Evolutionary conservation across 2,888 invertebrate species (phyloP).

Genomic region (Eumacrocentrus americanus): DNA sequence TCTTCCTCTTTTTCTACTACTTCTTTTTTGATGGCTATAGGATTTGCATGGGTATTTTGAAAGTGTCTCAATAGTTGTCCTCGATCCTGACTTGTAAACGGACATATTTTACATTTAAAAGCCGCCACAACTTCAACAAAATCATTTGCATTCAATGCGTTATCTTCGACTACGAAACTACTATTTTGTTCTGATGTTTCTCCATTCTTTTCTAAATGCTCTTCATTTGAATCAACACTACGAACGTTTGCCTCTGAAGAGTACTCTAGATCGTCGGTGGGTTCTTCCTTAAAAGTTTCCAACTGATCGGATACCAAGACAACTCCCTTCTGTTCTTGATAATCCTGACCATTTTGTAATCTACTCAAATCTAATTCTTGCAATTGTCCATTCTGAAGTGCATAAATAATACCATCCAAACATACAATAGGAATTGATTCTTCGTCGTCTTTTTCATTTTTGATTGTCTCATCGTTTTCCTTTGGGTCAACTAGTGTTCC

Average conservation of each 20-base stretch:
- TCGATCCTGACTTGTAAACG: slow-evolving; percentile 61
- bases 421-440: slow-evolving; percentile 49
- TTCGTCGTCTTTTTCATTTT: slow-evolving; percentile 40
- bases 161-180: slow-evolving; percentile 34
- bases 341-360: slow-evolving; percentile 33
- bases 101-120: slow-evolving; percentile 66
- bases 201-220: slow-evolving; percentile 38
- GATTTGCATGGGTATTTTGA: slow-evolving; percentile 50
- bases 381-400: slow-evolving; percentile 48
- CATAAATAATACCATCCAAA: slow-evolving; percentile 51
- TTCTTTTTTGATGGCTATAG: slow-evolving; percentile 33
- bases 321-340: neutral
- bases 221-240: slow-evolving; percentile 25
- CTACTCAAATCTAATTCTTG: slow-evolving; percentile 46
- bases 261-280: neutral
- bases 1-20: slow-evolving; percentile 33
- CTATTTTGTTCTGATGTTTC: slow-evolving; percentile 30
- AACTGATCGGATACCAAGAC: neutral
- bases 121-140: slow-evolving; percentile 65
- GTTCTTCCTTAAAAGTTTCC: neutral
- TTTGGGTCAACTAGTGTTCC: slow-evolving; percentile 30
- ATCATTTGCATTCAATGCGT: slow-evolving; percentile 56
- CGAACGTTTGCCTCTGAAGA: neutral
- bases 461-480: neutral
- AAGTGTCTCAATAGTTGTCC: slow-evolving; percentile 59